Percentiles rank a stretch among this genome's conserved stretches.
These are phyloP conservation scores for Pheosia gnoma DNA, from an alignment of 2,888 invertebrate genomes.

Conservation along the genomic window DNA sequence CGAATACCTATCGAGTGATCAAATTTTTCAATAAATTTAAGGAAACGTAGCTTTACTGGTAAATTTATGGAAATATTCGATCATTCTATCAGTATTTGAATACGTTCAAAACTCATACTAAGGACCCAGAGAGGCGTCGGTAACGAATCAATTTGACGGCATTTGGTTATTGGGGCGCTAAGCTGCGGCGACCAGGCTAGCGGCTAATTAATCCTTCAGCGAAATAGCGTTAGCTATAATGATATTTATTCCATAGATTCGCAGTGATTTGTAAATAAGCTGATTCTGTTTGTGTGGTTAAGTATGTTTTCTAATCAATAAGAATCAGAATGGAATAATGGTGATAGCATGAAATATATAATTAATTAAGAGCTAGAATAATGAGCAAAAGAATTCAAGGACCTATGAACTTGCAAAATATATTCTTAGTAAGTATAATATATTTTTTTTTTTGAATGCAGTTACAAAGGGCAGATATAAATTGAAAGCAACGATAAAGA, in stretches of 20 bases:
- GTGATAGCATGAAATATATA: too few relatives aligned
- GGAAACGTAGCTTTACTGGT: too few relatives aligned
- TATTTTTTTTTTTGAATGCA: too few relatives aligned
- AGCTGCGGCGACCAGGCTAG: not conserved
- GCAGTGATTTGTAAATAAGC: not conserved
- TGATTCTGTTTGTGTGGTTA: not conserved
- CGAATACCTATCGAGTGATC: too few relatives aligned
- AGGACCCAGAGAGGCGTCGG: not conserved
- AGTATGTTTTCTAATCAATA: not conserved
- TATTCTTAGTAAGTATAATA: too few relatives aligned
- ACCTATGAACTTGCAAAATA: too few relatives aligned
- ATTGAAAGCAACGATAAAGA: not conserved
- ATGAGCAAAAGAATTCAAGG: too few relatives aligned
- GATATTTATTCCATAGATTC: not conserved
- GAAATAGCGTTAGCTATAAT: not conserved
- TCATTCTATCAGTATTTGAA: too few relatives aligned
- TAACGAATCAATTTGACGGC: not conserved
- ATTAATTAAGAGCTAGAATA: too few relatives aligned
- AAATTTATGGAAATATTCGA: too few relatives aligned
- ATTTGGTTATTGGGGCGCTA: not conserved
- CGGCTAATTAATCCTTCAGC: not conserved
- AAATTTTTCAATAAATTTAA: too few relatives aligned
- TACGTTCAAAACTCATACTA: not conserved
- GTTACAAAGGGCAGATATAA: not conserved
- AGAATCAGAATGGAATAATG: not conserved